Percentiles rank a stretch among this genome's conserved stretches.
Evolutionary conservation across 2,888 invertebrate species (phyloP).

Genomic region (Eumacrocentrus americanus): DNA sequence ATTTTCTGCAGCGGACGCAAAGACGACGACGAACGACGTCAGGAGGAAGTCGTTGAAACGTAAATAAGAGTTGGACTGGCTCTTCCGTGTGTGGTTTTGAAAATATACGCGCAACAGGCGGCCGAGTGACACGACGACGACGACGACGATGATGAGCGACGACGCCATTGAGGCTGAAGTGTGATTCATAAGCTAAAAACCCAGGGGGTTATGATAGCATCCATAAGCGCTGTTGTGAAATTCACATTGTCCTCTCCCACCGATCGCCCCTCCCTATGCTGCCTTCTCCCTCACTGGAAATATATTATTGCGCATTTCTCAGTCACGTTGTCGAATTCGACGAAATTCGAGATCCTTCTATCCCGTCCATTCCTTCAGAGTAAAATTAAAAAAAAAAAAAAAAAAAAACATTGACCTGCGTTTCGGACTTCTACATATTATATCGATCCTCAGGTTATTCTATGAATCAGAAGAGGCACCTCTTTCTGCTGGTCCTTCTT

Average conservation of each 20-base stretch:
- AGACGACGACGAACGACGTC: too few species aligned
- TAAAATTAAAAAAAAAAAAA: constrained; percentile 15
- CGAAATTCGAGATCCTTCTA: constrained; percentile 18
- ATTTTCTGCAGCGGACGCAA: background rate
- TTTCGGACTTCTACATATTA: too few species aligned
- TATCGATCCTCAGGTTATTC: constrained; percentile 6
- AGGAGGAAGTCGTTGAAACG: constrained; percentile 11
- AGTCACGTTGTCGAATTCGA: constrained; percentile 17
- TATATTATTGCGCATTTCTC: constrained; percentile 20
- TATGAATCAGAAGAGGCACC: constrained; percentile 12
- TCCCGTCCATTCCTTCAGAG: constrained; percentile 10
- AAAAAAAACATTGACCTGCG: constrained; percentile 10
- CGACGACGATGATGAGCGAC: background rate
- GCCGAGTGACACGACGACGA: constrained; percentile 16
- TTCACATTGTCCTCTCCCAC: constrained; percentile 12
- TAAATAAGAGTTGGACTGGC: background rate
- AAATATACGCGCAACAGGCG: constrained; percentile 19
- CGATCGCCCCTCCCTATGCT: background rate
- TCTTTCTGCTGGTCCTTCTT: background rate
- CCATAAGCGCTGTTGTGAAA: constrained; percentile 27
- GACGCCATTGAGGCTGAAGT: constrained; percentile 10
- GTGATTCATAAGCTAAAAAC: constrained; percentile 17
- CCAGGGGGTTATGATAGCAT: constrained; percentile 12
- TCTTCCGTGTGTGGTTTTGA: constrained; percentile 13
- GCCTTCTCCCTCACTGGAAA: constrained; percentile 10